Percentiles rank a stretch among this genome's conserved stretches.
Conservation (phyloP, 2,888 invertebrate genomes). For the Amaurobius ferox region DNA sequence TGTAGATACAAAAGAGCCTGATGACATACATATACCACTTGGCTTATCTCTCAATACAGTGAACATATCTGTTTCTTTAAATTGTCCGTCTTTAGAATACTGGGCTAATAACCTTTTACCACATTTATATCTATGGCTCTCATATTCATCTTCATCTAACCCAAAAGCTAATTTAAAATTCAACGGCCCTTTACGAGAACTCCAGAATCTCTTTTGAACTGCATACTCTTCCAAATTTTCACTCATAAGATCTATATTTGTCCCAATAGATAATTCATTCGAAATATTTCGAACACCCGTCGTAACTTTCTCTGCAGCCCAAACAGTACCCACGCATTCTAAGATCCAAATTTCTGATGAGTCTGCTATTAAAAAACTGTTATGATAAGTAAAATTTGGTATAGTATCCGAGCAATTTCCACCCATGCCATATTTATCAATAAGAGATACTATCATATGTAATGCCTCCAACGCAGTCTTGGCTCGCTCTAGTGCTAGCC, state of each 20-base stretch:
- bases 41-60: slow-evolving; percentile 75
- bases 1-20: slow-evolving; percentile 63
- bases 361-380: slow-evolving; percentile 87
- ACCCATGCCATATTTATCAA: slow-evolving; percentile 85
- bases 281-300: slow-evolving; percentile 84
- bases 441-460: slow-evolving; percentile 82
- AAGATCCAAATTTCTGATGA: slow-evolving; percentile 84
- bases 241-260: slow-evolving; percentile 84
- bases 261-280: slow-evolving; percentile 84
- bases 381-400: slow-evolving; percentile 83
- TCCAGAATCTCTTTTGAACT: slow-evolving; percentile 83
- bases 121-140: slow-evolving; percentile 78
- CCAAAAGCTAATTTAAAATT: slow-evolving; percentile 83
- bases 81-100: slow-evolving; percentile 68
- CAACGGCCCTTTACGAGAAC: slow-evolving; percentile 82
- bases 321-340: slow-evolving; percentile 86
- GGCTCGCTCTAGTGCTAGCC: slow-evolving; percentile 85
- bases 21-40: slow-evolving; percentile 71
- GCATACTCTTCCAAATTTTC: slow-evolving; percentile 82
- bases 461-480: slow-evolving; percentile 83
- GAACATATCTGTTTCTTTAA: slow-evolving; percentile 76
- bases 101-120: slow-evolving; percentile 74
- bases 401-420: slow-evolving; percentile 83
- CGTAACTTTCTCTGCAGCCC: slow-evolving; percentile 85
- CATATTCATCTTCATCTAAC: slow-evolving; percentile 50